phyloP scores from a whole-genome alignment of 2,888 invertebrate genomes.

The Suillia variegata region DNA sequence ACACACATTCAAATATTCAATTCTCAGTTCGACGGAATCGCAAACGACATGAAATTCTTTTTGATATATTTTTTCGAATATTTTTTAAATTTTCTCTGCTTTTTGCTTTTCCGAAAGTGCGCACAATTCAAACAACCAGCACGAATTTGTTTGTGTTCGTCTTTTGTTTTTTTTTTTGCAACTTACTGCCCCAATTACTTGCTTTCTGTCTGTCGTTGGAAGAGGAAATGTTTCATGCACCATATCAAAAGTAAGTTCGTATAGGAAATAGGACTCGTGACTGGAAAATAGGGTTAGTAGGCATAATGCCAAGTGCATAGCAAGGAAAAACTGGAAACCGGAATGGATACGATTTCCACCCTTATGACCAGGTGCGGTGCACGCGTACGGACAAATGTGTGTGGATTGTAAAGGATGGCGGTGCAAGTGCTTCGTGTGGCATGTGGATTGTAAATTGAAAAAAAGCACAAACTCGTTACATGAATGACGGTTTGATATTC shows the following conservation, averaged over 20 bases:
- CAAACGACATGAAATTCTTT: too few relatives aligned
- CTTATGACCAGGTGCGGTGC: constrained; percentile 38
- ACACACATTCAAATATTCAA: too few relatives aligned
- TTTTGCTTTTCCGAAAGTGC: too few relatives aligned
- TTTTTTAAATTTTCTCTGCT: too few relatives aligned
- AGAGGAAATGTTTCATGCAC: background rate
- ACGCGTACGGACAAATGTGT: too few relatives aligned
- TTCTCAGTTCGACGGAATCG: too few relatives aligned
- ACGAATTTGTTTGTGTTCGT: background rate
- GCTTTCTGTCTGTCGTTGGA: constrained; percentile 2
- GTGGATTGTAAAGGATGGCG: too few relatives aligned
- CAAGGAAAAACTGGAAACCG: constrained; percentile 51
- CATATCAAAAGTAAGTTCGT: background rate
- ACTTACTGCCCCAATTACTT: background rate
- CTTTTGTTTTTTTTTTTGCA: background rate
- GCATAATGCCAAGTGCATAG: constrained; percentile 61
- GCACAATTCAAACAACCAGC: background rate
- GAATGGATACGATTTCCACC: constrained; percentile 47
- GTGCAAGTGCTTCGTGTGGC: too few relatives aligned
- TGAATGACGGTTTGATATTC: too few relatives aligned
- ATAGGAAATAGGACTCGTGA: constrained; percentile 58
- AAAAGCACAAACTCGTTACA: too few relatives aligned
- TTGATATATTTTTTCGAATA: too few relatives aligned
- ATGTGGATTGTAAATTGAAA: too few relatives aligned
- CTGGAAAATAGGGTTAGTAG: constrained; percentile 61